Conservation (phyloP, 2,797 vertebrate genomes). For the Enoplosus armatus region DNA sequence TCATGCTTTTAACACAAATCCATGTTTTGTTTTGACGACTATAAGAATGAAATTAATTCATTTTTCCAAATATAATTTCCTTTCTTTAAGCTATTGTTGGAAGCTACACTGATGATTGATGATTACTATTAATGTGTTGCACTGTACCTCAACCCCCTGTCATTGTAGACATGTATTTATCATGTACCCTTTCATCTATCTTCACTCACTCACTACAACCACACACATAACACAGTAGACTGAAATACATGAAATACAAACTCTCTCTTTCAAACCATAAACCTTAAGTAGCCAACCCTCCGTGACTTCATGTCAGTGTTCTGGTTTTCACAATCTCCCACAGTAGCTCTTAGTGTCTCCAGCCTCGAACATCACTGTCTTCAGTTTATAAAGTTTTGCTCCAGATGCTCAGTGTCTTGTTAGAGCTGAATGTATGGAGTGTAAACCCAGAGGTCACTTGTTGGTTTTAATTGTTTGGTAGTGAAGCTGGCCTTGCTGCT, state of each 20-base stretch:
- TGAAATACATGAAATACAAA: neutral
- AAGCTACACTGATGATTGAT: neutral
- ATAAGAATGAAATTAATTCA: no score
- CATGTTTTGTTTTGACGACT: neutral
- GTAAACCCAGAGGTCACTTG: conserved; percentile 13
- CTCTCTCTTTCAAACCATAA: neutral
- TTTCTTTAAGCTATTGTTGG: no score
- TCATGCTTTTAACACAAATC: neutral
- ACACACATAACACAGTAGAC: no score
- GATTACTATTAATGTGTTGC: neutral
- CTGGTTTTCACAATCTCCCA: neutral
- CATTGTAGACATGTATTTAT: no score
- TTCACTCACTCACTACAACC: no score
- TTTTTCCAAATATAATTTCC: neutral
- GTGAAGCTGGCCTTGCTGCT: neutral
- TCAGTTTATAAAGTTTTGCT: neutral
- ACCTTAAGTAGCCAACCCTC: neutral
- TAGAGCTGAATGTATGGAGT: conserved; percentile 7
- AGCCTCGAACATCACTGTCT: neutral
- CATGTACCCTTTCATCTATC: no score
- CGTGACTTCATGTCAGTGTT: neutral
- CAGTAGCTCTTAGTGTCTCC: neutral
- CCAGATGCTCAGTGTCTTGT: conserved; percentile 19
- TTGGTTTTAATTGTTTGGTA: neutral
- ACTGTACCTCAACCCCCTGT: no score